phyloP scores from a whole-genome alignment of 2,888 invertebrate genomes.

The Incurvaria masculella region DNA sequence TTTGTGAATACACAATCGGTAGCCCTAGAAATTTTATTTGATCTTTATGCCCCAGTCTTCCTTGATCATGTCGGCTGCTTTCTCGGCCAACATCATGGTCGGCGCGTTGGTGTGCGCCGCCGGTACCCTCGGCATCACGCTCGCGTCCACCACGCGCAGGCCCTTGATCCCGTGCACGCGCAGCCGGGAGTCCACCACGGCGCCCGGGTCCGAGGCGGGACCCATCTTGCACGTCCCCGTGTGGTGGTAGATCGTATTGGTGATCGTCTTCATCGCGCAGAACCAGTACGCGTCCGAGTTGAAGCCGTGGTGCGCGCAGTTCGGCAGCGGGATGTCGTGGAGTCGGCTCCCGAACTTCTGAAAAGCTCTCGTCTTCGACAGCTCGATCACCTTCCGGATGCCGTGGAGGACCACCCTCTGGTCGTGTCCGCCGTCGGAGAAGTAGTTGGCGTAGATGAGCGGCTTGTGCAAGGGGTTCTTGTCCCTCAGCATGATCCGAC shows the following conservation, averaged over 20 bases:
- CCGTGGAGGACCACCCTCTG: slow-evolving; percentile 44
- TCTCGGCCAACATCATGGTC: slow-evolving; percentile 58
- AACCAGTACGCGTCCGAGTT: slow-evolving; percentile 66
- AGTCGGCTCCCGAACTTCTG: slow-evolving; percentile 47
- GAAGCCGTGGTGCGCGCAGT: slow-evolving; percentile 50
- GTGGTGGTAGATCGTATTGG: slow-evolving; percentile 54
- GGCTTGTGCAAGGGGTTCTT: slow-evolving; percentile 66
- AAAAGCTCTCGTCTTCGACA: slow-evolving; percentile 52
- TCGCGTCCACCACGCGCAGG: slow-evolving; percentile 55
- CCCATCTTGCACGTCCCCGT: slow-evolving; percentile 57
- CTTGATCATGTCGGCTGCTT: slow-evolving; percentile 53
- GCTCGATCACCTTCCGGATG: slow-evolving; percentile 36
- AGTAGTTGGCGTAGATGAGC: slow-evolving; percentile 63
- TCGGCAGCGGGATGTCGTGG: slow-evolving; percentile 52
- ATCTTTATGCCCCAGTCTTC: slow-evolving; percentile 37
- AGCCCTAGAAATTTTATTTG: too few relatives aligned
- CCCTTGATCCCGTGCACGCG: slow-evolving; percentile 46
- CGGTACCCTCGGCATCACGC: slow-evolving; percentile 54
- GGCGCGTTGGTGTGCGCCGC: slow-evolving; percentile 59
- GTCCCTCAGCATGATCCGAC: slow-evolving; percentile 56
- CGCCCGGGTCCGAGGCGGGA: slow-evolving; percentile 37
- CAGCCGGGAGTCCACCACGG: slow-evolving; percentile 52
- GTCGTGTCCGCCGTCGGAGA: slow-evolving; percentile 56
- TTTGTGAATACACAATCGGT: too few relatives aligned
- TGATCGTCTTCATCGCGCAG: slow-evolving; percentile 57